These are phyloP conservation scores for Nomada ruficornis DNA, from an alignment of 2,888 invertebrate species.

Conservation along the genomic window DNA sequence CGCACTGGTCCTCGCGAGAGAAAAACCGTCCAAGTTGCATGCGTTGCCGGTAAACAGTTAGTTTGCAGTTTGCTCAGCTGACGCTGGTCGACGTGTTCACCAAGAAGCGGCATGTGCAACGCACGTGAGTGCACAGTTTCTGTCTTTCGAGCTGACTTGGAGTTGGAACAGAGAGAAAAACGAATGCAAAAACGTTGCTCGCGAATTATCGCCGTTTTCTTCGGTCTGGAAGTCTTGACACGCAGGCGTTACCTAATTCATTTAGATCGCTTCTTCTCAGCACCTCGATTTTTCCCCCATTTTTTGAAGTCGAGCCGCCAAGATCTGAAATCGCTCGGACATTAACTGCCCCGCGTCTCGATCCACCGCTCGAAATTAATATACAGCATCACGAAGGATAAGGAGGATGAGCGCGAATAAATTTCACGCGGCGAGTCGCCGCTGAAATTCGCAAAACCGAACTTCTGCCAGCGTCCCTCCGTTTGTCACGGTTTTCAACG, in stretches of 20 bases:
- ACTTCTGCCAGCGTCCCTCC: too few species aligned
- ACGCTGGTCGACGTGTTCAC: neutral
- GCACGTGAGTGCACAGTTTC: neutral
- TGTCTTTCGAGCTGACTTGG: neutral
- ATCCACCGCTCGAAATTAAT: too few species aligned
- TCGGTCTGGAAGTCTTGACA: too few species aligned
- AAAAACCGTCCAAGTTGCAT: conserved; percentile 12
- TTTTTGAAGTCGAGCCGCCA: too few species aligned
- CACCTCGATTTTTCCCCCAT: too few species aligned
- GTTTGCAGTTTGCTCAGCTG: conserved; percentile 30
- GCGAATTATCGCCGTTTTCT: neutral
- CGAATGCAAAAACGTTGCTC: neutral
- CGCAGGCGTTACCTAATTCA: too few species aligned
- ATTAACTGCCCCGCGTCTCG: too few species aligned
- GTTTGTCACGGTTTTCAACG: neutral
- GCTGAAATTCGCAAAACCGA: neutral
- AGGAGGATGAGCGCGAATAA: too few species aligned
- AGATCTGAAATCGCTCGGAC: too few species aligned
- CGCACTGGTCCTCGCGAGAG: neutral
- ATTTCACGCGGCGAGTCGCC: too few species aligned
- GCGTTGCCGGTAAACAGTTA: conserved; percentile 21
- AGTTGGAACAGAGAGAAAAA: neutral
- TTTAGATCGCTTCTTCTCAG: too few species aligned
- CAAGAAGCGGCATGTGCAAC: conserved; percentile 6
- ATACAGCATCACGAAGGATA: too few species aligned